Conservation (phyloP, 2,888 invertebrate species). For the Drosophila seclusa region DNA sequence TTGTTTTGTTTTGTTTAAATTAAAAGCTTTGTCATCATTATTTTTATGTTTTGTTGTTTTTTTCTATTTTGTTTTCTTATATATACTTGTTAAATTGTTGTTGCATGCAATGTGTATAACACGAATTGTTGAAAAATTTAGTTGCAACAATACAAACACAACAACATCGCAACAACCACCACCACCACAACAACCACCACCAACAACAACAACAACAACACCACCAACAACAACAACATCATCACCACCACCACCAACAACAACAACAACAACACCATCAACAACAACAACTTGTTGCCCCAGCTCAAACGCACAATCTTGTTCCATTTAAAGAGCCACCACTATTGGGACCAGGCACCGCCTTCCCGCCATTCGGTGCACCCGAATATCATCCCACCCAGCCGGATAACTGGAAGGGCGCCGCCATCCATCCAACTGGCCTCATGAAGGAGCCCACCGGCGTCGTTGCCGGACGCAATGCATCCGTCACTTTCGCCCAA, state of each 20-base stretch:
- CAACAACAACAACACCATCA: constrained; percentile 66
- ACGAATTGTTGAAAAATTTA: constrained; percentile 37
- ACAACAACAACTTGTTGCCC: constrained; percentile 73
- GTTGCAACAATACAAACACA: constrained; percentile 63
- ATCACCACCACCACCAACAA: constrained; percentile 49
- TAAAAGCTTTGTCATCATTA: constrained; percentile 27
- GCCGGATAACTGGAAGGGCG: constrained; percentile 85
- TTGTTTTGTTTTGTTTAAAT: constrained; percentile 20
- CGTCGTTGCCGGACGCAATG: constrained; percentile 85
- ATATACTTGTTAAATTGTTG: constrained; percentile 57
- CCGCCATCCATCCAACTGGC: constrained; percentile 85
- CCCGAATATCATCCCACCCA: constrained; percentile 85
- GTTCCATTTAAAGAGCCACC: constrained; percentile 85
- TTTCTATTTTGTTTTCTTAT: constrained; percentile 35
- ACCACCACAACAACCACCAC: constrained; percentile 47
- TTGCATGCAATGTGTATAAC: constrained; percentile 69
- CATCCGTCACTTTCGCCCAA: constrained; percentile 84
- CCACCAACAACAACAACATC: constrained; percentile 48
- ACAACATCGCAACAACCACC: constrained; percentile 54
- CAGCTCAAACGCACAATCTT: constrained; percentile 83
- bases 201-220: constrained; percentile 28
- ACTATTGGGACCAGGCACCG: constrained; percentile 85
- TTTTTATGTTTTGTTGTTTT: constrained; percentile 49
- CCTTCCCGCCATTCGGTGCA: constrained; percentile 84
- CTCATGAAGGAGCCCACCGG: constrained; percentile 87